These are phyloP conservation scores for Lampropteryx suffumata DNA, from an alignment of 2,888 invertebrate species.

Conservation along the genomic window DNA sequence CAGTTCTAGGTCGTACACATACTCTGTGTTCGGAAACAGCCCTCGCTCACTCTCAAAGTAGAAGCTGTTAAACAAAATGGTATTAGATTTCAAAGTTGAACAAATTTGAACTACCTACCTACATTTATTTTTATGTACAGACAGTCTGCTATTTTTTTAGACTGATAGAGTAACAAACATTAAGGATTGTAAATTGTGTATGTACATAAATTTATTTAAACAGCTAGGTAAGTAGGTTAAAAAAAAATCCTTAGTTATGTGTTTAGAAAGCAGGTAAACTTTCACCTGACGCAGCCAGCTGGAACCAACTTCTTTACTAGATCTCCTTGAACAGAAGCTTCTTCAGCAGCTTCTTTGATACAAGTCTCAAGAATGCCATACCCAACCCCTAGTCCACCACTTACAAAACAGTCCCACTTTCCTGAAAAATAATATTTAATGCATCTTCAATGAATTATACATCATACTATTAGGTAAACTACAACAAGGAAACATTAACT, in stretches of 20 bases:
- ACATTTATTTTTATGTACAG: too few species aligned
- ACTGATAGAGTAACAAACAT: too few species aligned
- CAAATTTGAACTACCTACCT: too few species aligned
- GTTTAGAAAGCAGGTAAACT: too few species aligned
- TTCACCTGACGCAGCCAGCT: conserved; percentile 90
- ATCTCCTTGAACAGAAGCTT: conserved; percentile 93
- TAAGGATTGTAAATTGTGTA: too few species aligned
- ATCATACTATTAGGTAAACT: too few species aligned
- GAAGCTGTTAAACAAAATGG: conserved; percentile 81
- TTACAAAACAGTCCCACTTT: conserved; percentile 97
- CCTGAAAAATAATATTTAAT: conserved; percentile 59
- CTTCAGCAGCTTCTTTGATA: conserved; percentile 96
- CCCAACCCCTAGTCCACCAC: conserved; percentile 95
- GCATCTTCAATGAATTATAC: too few species aligned
- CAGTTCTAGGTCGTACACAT: conserved; percentile 95
- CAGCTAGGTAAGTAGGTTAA: too few species aligned
- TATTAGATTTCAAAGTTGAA: conserved; percentile 3
- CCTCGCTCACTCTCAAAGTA: conserved; percentile 97
- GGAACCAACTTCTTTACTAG: conserved; percentile 89
- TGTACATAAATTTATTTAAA: too few species aligned
- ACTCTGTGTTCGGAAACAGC: conserved; percentile 96
- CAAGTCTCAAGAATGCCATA: conserved; percentile 95
- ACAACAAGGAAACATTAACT: too few species aligned
- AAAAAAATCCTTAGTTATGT: too few species aligned
- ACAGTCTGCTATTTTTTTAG: too few species aligned